Base-by-base conservation (phyloP, 64 coral and sea anemone genomes). In the Trachythela sp. region DNA sequence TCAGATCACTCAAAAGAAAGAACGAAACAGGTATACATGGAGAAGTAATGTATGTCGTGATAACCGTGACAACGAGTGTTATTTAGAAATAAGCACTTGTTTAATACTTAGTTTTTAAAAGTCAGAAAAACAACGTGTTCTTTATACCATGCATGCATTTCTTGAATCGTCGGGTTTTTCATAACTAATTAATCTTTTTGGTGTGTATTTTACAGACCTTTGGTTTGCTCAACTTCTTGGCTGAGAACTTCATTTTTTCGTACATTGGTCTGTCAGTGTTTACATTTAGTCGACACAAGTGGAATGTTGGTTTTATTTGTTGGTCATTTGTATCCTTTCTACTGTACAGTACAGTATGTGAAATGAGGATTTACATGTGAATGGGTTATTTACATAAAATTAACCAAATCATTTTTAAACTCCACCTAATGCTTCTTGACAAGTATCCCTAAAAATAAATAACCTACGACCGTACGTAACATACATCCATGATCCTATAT, bases 211-310 rank as follows among this genome's bases (percentile, higher is more conserved):
- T 38, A 20, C 95, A 98, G 95, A 94, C 88, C 4, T 98, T 98
- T 93, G 95, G 68, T 39, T 90, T 94, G 31, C 87, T 98, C 13
- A 98, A 98, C 88, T 98, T 98, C 85, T 86, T 98, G 86, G 95
- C 95, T 70, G 95, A 98, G 75, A 98, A 91, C 88, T 98, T 98
- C 90, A 98, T 94, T 68, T 98, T 94, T 92, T 98, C 95, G 27
- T 98, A 98, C 42, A 98, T 94, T 84, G 95, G 93, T 49, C 36
- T 98, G 22, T 91, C 95, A 54, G 93, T 97, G 8, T 97, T 97
- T 84, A 97, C 95, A 0, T 97, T 97, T 90, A 85, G 94, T 90
- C 40, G 94, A 70, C 95, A 97, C 39, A 88, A 92, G 22, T 97
- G 95, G 95, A 88, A 97, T 85, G 15, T 83, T 87, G 91, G 91